A percentile compares a stretch with the other conserved stretches of the same genome.
phyloP scores from a whole-genome alignment of 2,113 vertebrate species.

The Ciconia maguari region DNA sequence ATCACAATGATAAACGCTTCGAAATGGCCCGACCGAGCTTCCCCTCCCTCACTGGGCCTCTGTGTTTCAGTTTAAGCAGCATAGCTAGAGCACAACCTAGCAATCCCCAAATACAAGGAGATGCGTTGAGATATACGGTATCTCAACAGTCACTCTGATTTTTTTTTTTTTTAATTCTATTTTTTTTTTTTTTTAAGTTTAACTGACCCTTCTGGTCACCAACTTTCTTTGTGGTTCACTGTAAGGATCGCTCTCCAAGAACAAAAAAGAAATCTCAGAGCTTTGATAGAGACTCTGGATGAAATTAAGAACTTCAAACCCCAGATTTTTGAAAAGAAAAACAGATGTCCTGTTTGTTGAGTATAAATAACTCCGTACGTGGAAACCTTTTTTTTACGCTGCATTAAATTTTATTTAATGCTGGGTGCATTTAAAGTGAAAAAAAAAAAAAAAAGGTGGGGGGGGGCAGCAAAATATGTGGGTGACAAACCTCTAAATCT shows the following conservation, averaged over 20 bases:
- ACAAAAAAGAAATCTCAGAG: slow-evolving; percentile 70
- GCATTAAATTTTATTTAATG: slow-evolving; percentile 75
- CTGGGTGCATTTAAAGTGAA: slow-evolving; percentile 46
- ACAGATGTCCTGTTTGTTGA: slow-evolving; percentile 82
- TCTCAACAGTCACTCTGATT: background rate
- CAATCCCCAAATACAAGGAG: background rate
- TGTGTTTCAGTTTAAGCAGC: background rate
- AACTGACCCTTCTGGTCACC: slow-evolving; percentile 62
- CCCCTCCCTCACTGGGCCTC: background rate
- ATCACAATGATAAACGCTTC: background rate
- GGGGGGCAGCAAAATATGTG: slow-evolving; percentile 14
- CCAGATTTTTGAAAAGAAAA: slow-evolving; percentile 80
- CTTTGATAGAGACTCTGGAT: slow-evolving; percentile 81
- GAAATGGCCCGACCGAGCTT: background rate
- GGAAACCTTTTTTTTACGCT: slow-evolving; percentile 32
- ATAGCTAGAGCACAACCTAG: background rate
- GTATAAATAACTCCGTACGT: slow-evolving; percentile 75
- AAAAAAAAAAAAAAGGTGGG: too few relatives aligned
- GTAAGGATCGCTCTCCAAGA: slow-evolving; percentile 54
- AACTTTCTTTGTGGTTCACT: slow-evolving; percentile 54
- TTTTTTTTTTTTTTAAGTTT: background rate
- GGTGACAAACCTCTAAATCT: slow-evolving; percentile 66
- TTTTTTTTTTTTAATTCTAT: background rate
- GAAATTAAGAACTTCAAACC: slow-evolving; percentile 85
- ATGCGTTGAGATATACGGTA: background rate